phyloP scores from a whole-genome alignment of 35 echinoderm and acorn worm species.

The Lytechinus pictus region DNA sequence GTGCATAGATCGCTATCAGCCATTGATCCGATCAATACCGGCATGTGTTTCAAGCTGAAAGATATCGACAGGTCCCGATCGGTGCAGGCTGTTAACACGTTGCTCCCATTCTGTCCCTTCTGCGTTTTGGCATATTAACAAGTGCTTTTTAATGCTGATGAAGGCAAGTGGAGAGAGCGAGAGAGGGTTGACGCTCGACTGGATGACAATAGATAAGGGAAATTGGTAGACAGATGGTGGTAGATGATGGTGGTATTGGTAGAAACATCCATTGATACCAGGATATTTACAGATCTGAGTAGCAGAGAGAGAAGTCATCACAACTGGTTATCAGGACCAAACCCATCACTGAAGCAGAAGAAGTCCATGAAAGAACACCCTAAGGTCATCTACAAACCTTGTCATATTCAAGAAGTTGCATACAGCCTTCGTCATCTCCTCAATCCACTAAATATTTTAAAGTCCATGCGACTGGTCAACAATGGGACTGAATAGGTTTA shows the following conservation, averaged over 20 bases:
- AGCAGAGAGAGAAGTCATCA: neutral
- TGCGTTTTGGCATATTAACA: neutral
- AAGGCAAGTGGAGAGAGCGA: neutral
- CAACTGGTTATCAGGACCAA: neutral
- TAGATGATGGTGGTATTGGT: neutral
- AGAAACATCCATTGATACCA: neutral
- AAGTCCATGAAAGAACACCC: neutral
- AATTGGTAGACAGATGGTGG: conserved; percentile 1
- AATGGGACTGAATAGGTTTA: neutral
- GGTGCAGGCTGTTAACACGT: neutral
- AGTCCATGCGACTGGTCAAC: neutral
- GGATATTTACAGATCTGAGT: neutral
- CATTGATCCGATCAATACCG: conserved; percentile 1
- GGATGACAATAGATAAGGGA: conserved; percentile 1
- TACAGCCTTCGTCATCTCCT: neutral
- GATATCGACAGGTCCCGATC: neutral
- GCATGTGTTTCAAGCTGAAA: neutral
- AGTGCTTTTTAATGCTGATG: neutral
- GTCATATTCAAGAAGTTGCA: neutral
- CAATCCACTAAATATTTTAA: neutral
- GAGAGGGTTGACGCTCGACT: neutral
- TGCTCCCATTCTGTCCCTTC: neutral
- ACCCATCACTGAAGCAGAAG: neutral
- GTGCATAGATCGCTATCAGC: neutral
- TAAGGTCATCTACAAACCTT: neutral